A percentile compares a stretch with the other conserved stretches of the same genome.
Conservation (phyloP, 2,888 invertebrate species). For the Notodonta ziczac region DNA sequence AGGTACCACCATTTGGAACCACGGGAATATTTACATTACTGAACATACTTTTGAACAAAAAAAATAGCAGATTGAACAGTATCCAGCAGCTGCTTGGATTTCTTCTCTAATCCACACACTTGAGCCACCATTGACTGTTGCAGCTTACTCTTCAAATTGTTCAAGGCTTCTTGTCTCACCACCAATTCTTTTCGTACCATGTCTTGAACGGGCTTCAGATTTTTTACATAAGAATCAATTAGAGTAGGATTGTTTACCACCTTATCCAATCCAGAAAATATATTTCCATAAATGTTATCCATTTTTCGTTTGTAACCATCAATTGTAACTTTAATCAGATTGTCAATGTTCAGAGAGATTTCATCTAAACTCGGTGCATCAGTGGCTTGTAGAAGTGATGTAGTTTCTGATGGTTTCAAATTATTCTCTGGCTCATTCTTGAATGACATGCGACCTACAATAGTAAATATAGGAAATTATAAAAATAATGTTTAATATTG, state of each 20-base stretch:
- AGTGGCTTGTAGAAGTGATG: too few relatives aligned
- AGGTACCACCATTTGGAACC: too few relatives aligned
- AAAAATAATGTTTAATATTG: too few relatives aligned
- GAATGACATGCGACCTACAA: too few relatives aligned
- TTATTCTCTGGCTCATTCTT: too few relatives aligned
- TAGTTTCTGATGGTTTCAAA: too few relatives aligned
- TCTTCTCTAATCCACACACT: conserved; percentile 12
- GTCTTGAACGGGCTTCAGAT: conserved; percentile 35
- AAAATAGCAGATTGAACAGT: conserved; percentile 21
- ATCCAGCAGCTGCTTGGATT: conserved; percentile 25
- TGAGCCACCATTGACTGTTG: conserved; percentile 22
- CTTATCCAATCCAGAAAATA: conserved; percentile 38
- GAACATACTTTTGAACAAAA: conserved; percentile 11
- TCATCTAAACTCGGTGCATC: neutral
- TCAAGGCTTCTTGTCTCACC: conserved; percentile 29
- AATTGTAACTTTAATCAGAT: neutral
- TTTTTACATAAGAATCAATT: conserved; percentile 17
- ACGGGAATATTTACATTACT: too few relatives aligned
- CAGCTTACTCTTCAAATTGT: conserved; percentile 23
- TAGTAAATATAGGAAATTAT: too few relatives aligned
- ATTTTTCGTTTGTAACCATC: neutral
- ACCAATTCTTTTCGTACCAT: conserved; percentile 28
- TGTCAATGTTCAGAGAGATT: neutral
- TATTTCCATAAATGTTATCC: neutral
- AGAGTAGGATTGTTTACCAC: conserved; percentile 27